Percentiles rank a stretch among this genome's conserved stretches.
Evolutionary conservation across 2,113 vertebrate species (phyloP).

Genomic region (Panthera uncia): DNA sequence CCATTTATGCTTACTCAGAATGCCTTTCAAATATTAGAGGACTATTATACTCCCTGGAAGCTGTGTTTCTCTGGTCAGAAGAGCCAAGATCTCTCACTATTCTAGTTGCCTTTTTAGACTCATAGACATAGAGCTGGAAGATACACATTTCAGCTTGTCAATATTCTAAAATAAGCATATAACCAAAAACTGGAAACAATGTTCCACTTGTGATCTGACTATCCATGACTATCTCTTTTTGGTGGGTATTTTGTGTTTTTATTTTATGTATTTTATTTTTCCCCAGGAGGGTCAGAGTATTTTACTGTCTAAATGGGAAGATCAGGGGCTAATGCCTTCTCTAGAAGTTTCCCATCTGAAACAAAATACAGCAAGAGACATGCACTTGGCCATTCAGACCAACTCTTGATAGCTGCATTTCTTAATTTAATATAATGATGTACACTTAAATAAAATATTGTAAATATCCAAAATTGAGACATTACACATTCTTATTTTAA

Average conservation of each 20-base stretch:
- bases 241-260: neutral
- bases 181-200: neutral
- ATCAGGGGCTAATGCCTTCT: neutral
- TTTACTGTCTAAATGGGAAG: neutral
- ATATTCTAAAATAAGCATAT: neutral
- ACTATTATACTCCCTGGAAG: neutral
- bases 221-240: neutral
- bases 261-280: neutral
- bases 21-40: neutral
- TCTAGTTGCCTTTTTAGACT: neutral
- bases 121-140: neutral
- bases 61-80: neutral
- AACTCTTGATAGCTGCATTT: neutral
- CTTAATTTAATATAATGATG: neutral
- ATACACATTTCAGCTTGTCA: neutral
- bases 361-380: neutral
- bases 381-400: neutral
- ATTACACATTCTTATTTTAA: neutral
- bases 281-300: neutral
- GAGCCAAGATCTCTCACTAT: neutral
- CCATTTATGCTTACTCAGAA: neutral
- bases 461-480: conserved; percentile 14
- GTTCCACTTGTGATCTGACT: neutral
- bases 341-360: neutral
- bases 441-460: neutral